These are phyloP conservation scores for Coccyzus lansbergi DNA, from an alignment of 2,797 vertebrate genomes.

Conservation along the genomic window DNA sequence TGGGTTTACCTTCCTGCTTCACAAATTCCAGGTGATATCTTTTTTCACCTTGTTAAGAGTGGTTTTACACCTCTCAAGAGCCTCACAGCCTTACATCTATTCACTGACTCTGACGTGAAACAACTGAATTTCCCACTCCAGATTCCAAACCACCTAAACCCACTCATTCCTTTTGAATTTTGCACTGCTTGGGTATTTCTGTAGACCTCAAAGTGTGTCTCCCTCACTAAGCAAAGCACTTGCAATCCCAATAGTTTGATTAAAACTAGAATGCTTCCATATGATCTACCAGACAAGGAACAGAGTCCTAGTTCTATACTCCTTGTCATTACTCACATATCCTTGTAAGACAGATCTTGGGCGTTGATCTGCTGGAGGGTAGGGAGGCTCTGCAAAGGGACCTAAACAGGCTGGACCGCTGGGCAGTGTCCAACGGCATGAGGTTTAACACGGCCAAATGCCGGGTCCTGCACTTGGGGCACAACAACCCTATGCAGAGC, in stretches of 20 bases:
- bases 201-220: background rate
- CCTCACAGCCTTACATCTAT: background rate
- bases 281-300: background rate
- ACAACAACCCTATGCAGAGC: too few relatives aligned
- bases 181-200: background rate
- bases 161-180: accelerated
- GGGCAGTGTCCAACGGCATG: too few relatives aligned
- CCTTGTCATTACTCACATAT: background rate
- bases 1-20: background rate
- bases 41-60: background rate
- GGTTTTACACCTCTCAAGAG: background rate
- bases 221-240: background rate
- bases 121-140: background rate
- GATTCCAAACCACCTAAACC: background rate
- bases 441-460: too few relatives aligned
- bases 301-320: background rate
- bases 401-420: too few relatives aligned
- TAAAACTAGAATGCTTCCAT: background rate
- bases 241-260: background rate
- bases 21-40: background rate
- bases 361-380: too few relatives aligned
- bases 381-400: too few relatives aligned
- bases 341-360: background rate
- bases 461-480: too few relatives aligned
- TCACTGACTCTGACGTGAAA: background rate